These are phyloP conservation scores for Rallus crepitans DNA, from an alignment of 2,797 vertebrate species.

Conservation along the genomic window DNA sequence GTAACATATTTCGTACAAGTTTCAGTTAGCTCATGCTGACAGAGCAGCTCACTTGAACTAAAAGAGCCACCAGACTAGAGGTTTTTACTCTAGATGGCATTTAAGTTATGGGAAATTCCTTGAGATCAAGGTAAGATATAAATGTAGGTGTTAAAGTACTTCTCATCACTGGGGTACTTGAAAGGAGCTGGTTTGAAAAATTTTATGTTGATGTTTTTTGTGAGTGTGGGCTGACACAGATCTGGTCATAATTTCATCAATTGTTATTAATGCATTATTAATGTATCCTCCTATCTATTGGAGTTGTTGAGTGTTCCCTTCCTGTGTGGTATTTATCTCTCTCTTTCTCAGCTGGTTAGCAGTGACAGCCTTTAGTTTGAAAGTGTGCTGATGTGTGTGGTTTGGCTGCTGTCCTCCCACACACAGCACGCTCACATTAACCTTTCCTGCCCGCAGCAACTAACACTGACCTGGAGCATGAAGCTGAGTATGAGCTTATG, in stretches of 20 bases:
- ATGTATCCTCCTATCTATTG: neutral
- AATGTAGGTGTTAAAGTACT: neutral
- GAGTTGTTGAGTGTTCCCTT: neutral
- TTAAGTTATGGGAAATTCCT: neutral
- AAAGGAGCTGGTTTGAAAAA: neutral
- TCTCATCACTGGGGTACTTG: neutral
- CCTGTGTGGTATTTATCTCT: neutral
- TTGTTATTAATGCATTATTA: neutral
- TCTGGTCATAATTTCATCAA: neutral
- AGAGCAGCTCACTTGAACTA: neutral
- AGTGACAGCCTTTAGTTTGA: neutral
- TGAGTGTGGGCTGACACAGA: too few species aligned
- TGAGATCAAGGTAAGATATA: neutral
- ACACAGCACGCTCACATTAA: rapidly evolving
- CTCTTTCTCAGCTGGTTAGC: neutral
- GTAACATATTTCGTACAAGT: neutral
- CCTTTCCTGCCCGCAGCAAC: neutral
- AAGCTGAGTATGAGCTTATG: neutral
- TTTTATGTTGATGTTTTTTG: neutral
- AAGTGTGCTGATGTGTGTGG: neutral
- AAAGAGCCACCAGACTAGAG: neutral
- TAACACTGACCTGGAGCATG: neutral
- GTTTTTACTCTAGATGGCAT: neutral
- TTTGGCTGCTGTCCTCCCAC: constrained; percentile 28
- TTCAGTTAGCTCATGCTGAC: neutral